Evolutionary conservation across 2,797 vertebrate species (phyloP).

Genomic region (Sebastes oblongus): DNA sequence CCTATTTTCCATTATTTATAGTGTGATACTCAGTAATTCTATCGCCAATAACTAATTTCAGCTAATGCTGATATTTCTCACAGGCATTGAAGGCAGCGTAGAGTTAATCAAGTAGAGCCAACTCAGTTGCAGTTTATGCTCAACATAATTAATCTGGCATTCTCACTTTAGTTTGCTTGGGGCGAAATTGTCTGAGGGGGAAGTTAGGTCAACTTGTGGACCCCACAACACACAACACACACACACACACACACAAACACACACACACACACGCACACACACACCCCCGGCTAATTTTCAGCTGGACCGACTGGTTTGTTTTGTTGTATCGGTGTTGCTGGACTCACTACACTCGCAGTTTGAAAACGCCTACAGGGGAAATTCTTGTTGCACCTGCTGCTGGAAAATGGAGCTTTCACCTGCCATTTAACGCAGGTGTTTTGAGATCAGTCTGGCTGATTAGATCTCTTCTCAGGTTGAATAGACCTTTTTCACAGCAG

Average conservation of each 20-base stretch:
- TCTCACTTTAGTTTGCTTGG: constrained; percentile 19
- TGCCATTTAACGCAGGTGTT: background rate
- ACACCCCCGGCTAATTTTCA: too few species aligned
- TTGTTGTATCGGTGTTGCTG: background rate
- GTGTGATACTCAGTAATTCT: background rate
- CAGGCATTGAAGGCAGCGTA: constrained; percentile 1
- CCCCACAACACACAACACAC: too few species aligned
- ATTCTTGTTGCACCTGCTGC: background rate
- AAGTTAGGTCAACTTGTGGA: too few species aligned
- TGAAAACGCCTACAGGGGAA: background rate
- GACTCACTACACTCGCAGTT: background rate
- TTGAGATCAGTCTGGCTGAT: background rate
- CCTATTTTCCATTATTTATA: background rate
- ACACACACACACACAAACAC: too few species aligned
- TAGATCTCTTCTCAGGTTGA: background rate
- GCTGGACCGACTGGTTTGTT: background rate
- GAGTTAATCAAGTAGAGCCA: constrained; percentile 32
- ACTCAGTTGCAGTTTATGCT: constrained; percentile 37
- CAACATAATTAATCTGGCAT: constrained; percentile 21
- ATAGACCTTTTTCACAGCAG: background rate
- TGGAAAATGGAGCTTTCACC: background rate
- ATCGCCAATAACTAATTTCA: background rate
- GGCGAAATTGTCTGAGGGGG: constrained; percentile 30
- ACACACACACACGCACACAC: too few species aligned
- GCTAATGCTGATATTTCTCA: constrained; percentile 31